Conservation (phyloP, 2,113 vertebrate genomes). For the Carassius gibelio region DNA sequence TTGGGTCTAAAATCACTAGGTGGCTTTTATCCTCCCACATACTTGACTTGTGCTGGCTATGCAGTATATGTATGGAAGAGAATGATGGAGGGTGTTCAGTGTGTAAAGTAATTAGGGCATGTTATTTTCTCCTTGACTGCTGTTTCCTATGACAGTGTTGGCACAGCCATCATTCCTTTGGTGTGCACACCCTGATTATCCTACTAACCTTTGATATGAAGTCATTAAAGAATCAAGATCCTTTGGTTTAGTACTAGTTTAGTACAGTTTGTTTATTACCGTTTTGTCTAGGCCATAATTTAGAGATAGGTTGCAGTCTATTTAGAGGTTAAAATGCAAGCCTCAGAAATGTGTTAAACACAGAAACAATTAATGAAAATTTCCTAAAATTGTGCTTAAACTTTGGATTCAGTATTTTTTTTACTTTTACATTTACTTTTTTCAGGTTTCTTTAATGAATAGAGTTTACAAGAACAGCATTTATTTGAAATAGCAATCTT, state of each 20-base stretch:
- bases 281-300: neutral
- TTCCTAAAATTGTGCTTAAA: too few relatives aligned
- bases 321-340: too few relatives aligned
- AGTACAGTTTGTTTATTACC: neutral
- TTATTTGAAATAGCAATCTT: too few relatives aligned
- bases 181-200: conserved; percentile 17
- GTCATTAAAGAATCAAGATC: neutral
- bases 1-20: conserved; percentile 46
- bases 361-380: too few relatives aligned
- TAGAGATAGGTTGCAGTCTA: too few relatives aligned
- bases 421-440: too few relatives aligned
- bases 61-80: conserved; percentile 1
- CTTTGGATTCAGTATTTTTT: too few relatives aligned
- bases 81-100: neutral
- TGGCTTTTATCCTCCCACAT: conserved; percentile 19
- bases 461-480: too few relatives aligned
- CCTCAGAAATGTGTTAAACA: too few relatives aligned
- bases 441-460: too few relatives aligned
- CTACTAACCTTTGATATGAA: conserved; percentile 27
- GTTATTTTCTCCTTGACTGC: conserved; percentile 44
- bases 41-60: neutral
- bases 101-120: conserved; percentile 41
- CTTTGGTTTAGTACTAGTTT: neutral
- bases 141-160: conserved; percentile 52
- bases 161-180: conserved; percentile 24